A percentile compares a stretch with the other conserved stretches of the same genome.
These are phyloP conservation scores for Aporophyla nigra DNA, from an alignment of 2,888 invertebrate species.

Conservation along the genomic window DNA sequence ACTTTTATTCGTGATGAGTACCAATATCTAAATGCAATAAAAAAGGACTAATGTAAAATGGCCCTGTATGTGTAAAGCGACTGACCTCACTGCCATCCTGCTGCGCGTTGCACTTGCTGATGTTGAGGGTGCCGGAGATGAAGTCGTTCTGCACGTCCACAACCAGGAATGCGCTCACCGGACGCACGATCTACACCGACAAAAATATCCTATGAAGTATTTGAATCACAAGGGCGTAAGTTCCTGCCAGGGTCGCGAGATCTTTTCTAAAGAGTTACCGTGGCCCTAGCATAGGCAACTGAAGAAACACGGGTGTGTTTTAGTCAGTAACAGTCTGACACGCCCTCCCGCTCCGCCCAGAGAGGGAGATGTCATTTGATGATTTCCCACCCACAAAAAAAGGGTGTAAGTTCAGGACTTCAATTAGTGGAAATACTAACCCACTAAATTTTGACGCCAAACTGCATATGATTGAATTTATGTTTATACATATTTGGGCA, in stretches of 20 bases:
- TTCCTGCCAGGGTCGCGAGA: too few relatives aligned
- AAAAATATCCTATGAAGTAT: background rate
- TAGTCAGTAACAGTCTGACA: too few relatives aligned
- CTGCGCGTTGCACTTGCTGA: slow-evolving; percentile 97
- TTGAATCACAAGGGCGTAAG: background rate
- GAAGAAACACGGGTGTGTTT: too few relatives aligned
- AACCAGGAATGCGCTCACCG: slow-evolving; percentile 96
- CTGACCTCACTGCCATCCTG: slow-evolving; percentile 96
- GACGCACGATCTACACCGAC: slow-evolving; percentile 93
- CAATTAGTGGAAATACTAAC: background rate
- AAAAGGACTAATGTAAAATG: too few relatives aligned
- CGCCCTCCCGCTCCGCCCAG: too few relatives aligned
- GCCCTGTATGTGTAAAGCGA: slow-evolving; percentile 43
- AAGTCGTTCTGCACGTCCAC: slow-evolving; percentile 99
- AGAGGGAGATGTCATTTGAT: too few relatives aligned
- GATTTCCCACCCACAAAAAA: too few relatives aligned
- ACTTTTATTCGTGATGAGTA: too few relatives aligned
- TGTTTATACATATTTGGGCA: too few relatives aligned
- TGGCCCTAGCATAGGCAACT: too few relatives aligned
- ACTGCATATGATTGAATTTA: background rate
- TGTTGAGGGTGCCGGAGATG: slow-evolving; percentile 97
- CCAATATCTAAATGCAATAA: too few relatives aligned
- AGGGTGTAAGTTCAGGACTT: background rate
- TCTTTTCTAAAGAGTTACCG: too few relatives aligned
- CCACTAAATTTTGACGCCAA: background rate